phyloP scores from a whole-genome alignment of 2,888 invertebrate species.

The Trichacis sp. region DNA sequence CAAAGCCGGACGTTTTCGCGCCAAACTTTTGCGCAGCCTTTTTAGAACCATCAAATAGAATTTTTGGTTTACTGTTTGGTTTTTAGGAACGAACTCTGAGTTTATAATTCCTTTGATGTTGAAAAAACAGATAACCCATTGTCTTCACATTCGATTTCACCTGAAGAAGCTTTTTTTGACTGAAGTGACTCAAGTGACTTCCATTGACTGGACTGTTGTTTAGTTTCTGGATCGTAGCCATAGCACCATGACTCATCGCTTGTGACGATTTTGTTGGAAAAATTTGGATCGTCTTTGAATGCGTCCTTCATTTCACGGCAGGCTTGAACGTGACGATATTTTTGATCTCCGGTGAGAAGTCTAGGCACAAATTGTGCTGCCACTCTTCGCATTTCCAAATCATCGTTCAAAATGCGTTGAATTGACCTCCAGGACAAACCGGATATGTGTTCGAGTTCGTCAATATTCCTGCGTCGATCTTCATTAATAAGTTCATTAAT shows the following conservation, averaged over 20 bases:
- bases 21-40: constrained; percentile 37
- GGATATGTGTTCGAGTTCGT: not conserved
- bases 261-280: too few species aligned
- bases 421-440: not conserved
- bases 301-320: too few species aligned
- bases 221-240: too few species aligned
- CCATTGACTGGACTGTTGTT: too few species aligned
- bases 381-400: not conserved
- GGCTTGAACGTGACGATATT: too few species aligned
- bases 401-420: not conserved
- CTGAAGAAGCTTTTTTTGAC: too few species aligned
- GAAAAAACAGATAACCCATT: too few species aligned
- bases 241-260: too few species aligned
- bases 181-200: too few species aligned
- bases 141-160: too few species aligned
- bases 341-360: not conserved
- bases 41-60: constrained; percentile 45
- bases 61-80: constrained; percentile 42
- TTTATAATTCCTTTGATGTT: too few species aligned
- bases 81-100: constrained; percentile 34
- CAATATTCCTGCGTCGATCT: not conserved
- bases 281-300: too few species aligned
- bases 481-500: not conserved
- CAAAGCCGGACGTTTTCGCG: constrained; percentile 43
- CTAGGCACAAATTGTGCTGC: constrained; percentile 2